A percentile compares a stretch with the other conserved stretches of the same genome.
Conservation (phyloP, 2,113 vertebrate species). For the Zosterops borbonicus region DNA sequence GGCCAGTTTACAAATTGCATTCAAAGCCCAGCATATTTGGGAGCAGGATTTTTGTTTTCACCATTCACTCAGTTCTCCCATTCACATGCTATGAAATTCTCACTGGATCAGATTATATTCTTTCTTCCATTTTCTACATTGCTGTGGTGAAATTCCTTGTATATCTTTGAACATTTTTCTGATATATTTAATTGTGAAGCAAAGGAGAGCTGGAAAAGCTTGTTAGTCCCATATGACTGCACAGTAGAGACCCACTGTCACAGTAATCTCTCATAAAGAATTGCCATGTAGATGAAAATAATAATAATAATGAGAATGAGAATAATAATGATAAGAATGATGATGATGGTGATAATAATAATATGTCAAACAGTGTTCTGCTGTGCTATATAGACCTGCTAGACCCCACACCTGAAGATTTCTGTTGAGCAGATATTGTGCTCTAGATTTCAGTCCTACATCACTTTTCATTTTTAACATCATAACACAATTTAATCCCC, state of each 20-base stretch:
- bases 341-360: neutral
- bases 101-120: neutral
- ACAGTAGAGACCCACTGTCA: neutral
- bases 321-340: neutral
- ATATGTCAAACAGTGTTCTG: neutral
- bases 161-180: neutral
- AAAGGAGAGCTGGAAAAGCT: neutral
- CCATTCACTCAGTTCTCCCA: neutral
- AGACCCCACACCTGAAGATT: neutral
- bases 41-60: neutral
- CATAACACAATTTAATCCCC: neutral
- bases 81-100: neutral
- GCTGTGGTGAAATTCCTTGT: neutral
- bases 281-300: too few relatives aligned
- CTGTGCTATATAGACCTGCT: neutral
- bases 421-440: fast-evolving
- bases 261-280: neutral
- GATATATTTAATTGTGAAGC: neutral
- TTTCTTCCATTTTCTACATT: neutral
- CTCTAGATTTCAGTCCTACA: neutral
- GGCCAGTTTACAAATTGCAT: neutral
- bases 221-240: neutral
- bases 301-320: too few relatives aligned
- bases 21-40: neutral
- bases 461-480: neutral